phyloP scores from a whole-genome alignment of 35 echinoderm and acorn worm species.

The Diadema setosum region DNA sequence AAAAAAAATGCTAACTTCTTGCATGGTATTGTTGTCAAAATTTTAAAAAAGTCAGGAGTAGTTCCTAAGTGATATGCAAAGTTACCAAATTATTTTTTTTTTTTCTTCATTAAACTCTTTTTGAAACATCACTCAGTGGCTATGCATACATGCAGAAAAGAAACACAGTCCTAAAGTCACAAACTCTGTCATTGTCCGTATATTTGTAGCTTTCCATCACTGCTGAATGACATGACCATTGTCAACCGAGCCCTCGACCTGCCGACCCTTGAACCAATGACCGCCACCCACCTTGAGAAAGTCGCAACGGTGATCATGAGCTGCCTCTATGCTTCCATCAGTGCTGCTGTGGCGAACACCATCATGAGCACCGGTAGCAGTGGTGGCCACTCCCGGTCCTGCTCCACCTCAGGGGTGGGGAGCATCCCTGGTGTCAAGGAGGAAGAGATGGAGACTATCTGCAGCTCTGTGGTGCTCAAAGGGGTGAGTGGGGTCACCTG shows the following conservation, averaged over 20 bases:
- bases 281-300: conserved; percentile 82
- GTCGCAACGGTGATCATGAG: conserved; percentile 90
- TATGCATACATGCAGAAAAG: too few relatives aligned
- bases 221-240: conserved; percentile 95
- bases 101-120: too few relatives aligned
- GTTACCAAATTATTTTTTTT: too few relatives aligned
- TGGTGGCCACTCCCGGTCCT: conserved; percentile 22
- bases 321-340: conserved; percentile 87
- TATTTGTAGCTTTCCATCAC: conserved; percentile 76
- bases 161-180: too few relatives aligned
- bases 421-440: conserved; percentile 54
- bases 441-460: conserved; percentile 85
- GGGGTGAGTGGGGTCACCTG: conserved; percentile 54
- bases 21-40: too few relatives aligned
- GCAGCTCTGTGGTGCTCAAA: conserved; percentile 82
- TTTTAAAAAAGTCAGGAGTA: too few relatives aligned
- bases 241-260: conserved; percentile 83
- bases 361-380: conserved; percentile 48
- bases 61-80: too few relatives aligned
- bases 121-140: too few relatives aligned
- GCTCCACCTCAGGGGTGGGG: background rate
- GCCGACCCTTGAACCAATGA: conserved; percentile 95
- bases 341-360: conserved; percentile 64
- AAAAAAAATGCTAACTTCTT: too few relatives aligned
- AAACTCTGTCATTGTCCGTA: too few relatives aligned